Evolutionary conservation across 2,888 invertebrate genomes (phyloP).

Genomic region (Lycophotia porphyrea): DNA sequence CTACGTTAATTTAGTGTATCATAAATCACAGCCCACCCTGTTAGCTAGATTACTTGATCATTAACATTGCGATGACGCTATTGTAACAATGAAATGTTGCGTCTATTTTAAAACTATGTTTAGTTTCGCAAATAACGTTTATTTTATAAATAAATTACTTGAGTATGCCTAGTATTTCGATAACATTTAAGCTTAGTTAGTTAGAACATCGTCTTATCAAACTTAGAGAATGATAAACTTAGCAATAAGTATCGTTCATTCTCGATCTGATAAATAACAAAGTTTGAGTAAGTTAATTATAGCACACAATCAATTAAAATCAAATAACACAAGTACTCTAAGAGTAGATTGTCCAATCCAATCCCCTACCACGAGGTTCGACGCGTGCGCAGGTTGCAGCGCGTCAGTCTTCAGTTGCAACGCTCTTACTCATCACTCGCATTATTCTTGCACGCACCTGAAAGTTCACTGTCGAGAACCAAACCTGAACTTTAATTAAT

Average conservation of each 20-base stretch:
- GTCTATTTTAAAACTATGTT: slow-evolving; percentile 37
- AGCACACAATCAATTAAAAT: slow-evolving; percentile 27
- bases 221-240: not conserved
- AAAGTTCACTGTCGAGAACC: slow-evolving; percentile 74
- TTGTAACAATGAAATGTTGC: slow-evolving; percentile 48
- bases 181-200: no score
- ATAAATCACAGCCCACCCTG: slow-evolving; percentile 62
- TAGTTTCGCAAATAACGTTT: slow-evolving; percentile 8
- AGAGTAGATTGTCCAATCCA: slow-evolving; percentile 73
- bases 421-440: slow-evolving; percentile 76
- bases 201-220: not conserved
- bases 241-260: not conserved
- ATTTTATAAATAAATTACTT: slow-evolving; percentile 8
- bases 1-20: slow-evolving; percentile 54
- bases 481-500: slow-evolving; percentile 35
- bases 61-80: slow-evolving; percentile 56
- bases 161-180: no score
- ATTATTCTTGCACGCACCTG: slow-evolving; percentile 70
- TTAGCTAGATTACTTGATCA: slow-evolving; percentile 51
- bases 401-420: slow-evolving; percentile 62
- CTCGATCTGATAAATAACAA: not conserved
- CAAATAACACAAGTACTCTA: slow-evolving; percentile 53
- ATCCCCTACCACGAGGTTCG: slow-evolving; percentile 72
- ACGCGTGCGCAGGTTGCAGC: slow-evolving; percentile 52
- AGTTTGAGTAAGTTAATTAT: not conserved